phyloP scores from a whole-genome alignment of 2,113 vertebrate genomes.

The Phoenicopterus ruber region DNA sequence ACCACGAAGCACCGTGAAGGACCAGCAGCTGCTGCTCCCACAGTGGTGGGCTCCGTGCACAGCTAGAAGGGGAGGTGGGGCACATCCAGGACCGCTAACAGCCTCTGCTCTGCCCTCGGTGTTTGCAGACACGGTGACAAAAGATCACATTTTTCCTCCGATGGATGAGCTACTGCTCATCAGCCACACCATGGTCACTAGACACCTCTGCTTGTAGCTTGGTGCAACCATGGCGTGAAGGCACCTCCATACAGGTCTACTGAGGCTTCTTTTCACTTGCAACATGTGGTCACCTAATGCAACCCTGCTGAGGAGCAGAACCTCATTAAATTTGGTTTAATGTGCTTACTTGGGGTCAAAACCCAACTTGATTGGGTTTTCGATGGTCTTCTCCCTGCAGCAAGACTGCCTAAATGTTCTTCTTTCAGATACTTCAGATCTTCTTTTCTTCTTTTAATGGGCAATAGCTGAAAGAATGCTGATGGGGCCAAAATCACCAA shows the following conservation, averaged over 20 bases:
- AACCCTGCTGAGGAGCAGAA: not conserved
- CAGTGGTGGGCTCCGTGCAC: not conserved
- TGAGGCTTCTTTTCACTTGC: not conserved
- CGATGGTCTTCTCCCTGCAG: fast-evolving
- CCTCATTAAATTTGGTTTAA: not conserved
- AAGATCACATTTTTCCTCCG: not conserved
- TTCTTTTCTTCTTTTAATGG: not conserved
- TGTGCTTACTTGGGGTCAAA: not conserved
- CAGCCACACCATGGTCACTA: not conserved
- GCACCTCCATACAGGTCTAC: not conserved
- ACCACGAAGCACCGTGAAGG: not conserved
- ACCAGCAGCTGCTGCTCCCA: not conserved
- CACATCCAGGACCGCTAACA: not conserved
- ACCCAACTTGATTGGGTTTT: not conserved
- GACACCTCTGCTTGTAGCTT: not conserved
- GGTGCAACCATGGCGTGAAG: not conserved
- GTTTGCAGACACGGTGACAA: not conserved
- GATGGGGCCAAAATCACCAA: not conserved
- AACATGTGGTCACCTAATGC: not conserved
- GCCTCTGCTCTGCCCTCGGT: not conserved
- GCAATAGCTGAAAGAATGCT: not conserved
- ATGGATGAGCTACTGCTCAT: not conserved
- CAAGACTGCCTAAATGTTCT: not conserved
- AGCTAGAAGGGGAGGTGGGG: not conserved
- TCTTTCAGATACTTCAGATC: not conserved